A percentile compares a stretch with the other conserved stretches of the same genome.
These are phyloP conservation scores for Siniperca scherzeri DNA, from an alignment of 2,797 vertebrate species.

Conservation along the genomic window DNA sequence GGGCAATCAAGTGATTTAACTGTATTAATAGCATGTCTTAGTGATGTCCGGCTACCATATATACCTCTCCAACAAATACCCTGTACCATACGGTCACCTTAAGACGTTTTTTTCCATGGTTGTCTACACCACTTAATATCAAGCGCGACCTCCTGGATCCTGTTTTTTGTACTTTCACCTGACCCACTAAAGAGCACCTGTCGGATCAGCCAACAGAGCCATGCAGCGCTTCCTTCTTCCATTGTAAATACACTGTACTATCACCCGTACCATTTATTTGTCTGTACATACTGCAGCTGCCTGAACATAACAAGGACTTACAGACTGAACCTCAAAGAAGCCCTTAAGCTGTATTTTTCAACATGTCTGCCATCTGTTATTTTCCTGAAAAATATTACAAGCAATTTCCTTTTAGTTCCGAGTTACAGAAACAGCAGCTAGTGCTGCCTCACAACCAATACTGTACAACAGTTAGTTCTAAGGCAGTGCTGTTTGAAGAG, in stretches of 20 bases:
- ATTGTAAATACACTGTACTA: slow-evolving; percentile 6
- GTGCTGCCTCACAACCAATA: slow-evolving; percentile 19
- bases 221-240: too few relatives aligned
- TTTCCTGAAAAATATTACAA: slow-evolving; percentile 48
- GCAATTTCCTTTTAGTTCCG: slow-evolving; percentile 40
- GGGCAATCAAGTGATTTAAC: slow-evolving; percentile 19
- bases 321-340: slow-evolving; percentile 31
- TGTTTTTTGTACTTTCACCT: too few relatives aligned
- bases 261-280: slow-evolving; percentile 16
- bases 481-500: slow-evolving; percentile 4
- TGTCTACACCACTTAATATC: too few relatives aligned
- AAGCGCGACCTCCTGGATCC: too few relatives aligned
- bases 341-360: slow-evolving; percentile 32
- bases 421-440: slow-evolving; percentile 30
- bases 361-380: slow-evolving; percentile 42
- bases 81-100: too few relatives aligned
- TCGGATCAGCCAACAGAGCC: too few relatives aligned
- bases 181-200: too few relatives aligned
- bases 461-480: slow-evolving; percentile 13
- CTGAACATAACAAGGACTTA: slow-evolving; percentile 34
- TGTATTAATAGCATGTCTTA: slow-evolving; percentile 3
- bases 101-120: too few relatives aligned
- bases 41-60: slow-evolving; percentile 3
- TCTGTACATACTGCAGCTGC: slow-evolving; percentile 9
- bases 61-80: background rate